Base-by-base conservation (phyloP, 2,113 vertebrate species). In the Perca fluviatilis region DNA sequence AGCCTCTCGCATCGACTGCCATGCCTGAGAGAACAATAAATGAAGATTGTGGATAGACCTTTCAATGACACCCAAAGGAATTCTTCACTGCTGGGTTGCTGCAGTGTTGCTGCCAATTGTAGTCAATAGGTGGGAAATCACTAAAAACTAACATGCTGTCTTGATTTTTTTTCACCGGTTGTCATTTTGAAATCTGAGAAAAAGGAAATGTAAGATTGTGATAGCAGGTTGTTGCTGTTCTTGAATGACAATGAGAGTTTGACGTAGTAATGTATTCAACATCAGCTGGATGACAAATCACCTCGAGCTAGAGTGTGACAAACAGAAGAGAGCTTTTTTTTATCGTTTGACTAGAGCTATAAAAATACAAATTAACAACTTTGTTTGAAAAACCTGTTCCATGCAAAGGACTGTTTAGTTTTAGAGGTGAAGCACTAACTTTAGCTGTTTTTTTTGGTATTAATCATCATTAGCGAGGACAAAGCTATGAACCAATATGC, bases 1-100 rank as follows among this genome's bases (percentile, higher is more conserved):
- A 56, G 43, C 49, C 64, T 68, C 71, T 49, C 12, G 13, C 72
- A 86, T 71, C 5, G 57, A 74, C 76, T 67, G 19, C 21, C 57
- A 56, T 63, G 61, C 79, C 84, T 90, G 70, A 77, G 84, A 81
- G 69, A 84, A 76, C 76, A 77, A 21, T 77, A 76, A 62, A 77
- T 64, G 51, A 74, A 71, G 76, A 65, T 69, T 75, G 62, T 58
- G 71, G 67, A 81, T 54, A 69, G 77, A 86, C 82, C 85, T 80
- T 65, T 89, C 79, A 86, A 67, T 82, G 89, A 67, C 86, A 78
- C 66, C 69, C 74, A 68, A 18, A 80, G 77, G 62, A 49, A 46
- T 69, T 58, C 58, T 75, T 47, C 61, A 10, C 19, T 18, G 5
- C 46, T 10, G 7, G 47, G 36, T 21, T 83, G 51, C 58, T 75